Evolutionary conservation across 2,113 vertebrate species (phyloP).

Genomic region (Syrrhaptes paradoxus): DNA sequence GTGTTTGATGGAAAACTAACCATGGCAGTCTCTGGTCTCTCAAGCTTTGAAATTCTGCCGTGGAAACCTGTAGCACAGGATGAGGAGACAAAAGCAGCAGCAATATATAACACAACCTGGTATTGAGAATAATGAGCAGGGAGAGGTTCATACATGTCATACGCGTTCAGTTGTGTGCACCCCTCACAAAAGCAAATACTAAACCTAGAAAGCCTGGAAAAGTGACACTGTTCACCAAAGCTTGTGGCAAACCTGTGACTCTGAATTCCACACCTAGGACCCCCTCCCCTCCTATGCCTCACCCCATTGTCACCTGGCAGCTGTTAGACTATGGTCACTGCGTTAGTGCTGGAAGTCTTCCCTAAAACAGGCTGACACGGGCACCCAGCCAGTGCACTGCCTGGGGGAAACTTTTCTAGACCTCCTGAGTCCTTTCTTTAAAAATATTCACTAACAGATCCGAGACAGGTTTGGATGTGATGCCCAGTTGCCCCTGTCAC

Average conservation of each 20-base stretch:
- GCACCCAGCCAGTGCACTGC: neutral
- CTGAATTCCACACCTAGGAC: neutral
- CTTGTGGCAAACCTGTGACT: neutral
- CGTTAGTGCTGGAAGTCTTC: neutral
- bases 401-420: neutral
- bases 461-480: neutral
- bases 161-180: neutral
- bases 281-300: neutral
- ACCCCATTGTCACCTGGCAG: neutral
- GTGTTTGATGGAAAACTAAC: neutral
- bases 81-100: neutral
- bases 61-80: neutral
- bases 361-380: neutral
- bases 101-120: neutral
- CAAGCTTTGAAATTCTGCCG: neutral
- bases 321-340: neutral
- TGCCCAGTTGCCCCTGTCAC: neutral
- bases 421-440: neutral
- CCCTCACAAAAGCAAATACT: neutral
- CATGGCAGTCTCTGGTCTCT: neutral
- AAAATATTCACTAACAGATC: neutral
- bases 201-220: neutral
- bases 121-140: neutral
- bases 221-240: neutral
- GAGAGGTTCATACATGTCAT: neutral